These are phyloP conservation scores for Palythoa grandis DNA, from an alignment of 92 coral and sea anemone genomes.

Conservation along the genomic window DNA sequence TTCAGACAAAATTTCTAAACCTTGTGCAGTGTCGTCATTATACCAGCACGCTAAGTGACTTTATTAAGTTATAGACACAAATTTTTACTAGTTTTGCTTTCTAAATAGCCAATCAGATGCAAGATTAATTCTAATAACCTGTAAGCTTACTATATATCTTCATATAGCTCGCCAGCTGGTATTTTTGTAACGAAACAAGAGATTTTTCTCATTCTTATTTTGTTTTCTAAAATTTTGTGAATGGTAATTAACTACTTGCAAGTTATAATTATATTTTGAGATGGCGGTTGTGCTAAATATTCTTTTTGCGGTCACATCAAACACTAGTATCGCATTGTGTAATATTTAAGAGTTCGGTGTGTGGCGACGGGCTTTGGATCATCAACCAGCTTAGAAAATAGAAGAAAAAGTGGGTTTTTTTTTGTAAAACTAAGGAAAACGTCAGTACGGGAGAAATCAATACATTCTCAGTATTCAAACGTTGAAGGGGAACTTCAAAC, in stretches of 20 bases:
- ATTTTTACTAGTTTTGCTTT: background rate
- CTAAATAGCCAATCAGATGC: background rate
- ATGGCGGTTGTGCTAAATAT: background rate
- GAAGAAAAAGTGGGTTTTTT: no score
- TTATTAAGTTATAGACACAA: conserved; percentile 14
- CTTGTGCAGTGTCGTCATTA: background rate
- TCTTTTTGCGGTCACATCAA: background rate
- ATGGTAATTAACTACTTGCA: background rate
- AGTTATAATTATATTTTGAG: background rate
- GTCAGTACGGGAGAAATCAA: no score
- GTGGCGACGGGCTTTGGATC: no score
- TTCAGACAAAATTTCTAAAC: background rate
- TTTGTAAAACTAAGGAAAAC: no score
- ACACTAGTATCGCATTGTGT: background rate
- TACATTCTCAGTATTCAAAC: no score
- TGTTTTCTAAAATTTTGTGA: background rate
- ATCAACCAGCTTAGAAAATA: no score
- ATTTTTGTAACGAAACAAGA: background rate
- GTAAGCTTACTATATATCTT: background rate
- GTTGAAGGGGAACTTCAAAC: no score
- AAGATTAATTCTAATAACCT: background rate
- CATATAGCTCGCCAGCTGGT: background rate
- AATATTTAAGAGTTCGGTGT: no score
- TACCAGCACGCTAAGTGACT: background rate
- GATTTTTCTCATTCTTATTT: background rate